These are phyloP conservation scores for Linnaemya vulpina DNA, from an alignment of 2,888 invertebrate species.

Conservation along the genomic window DNA sequence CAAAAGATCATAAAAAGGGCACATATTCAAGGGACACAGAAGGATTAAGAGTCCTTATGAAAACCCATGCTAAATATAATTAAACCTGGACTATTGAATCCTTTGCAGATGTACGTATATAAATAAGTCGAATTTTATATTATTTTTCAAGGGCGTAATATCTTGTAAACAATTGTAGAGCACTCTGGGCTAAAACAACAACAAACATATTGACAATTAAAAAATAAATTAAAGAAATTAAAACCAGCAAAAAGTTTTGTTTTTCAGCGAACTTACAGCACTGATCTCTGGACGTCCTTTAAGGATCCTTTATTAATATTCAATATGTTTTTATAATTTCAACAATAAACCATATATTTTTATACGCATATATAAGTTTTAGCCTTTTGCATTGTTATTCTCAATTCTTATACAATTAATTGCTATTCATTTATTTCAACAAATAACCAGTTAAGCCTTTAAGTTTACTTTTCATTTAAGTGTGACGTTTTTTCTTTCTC, in stretches of 20 bases:
- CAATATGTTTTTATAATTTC: constrained; percentile 59
- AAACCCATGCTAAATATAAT: no score
- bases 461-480: neutral
- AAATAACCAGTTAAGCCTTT: constrained; percentile 27
- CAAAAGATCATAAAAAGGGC: no score
- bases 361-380: constrained; percentile 23
- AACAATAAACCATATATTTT: constrained; percentile 61
- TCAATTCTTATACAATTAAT: constrained; percentile 2
- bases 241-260: neutral
- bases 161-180: no score
- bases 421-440: constrained; percentile 16
- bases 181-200: no score
- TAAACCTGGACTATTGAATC: no score
- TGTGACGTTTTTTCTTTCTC: neutral
- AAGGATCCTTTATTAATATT: constrained; percentile 43
- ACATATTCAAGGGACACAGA: no score
- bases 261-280: neutral
- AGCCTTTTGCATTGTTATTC: constrained; percentile 26
- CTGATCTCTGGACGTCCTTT: neutral
- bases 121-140: no score
- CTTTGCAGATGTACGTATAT: no score
- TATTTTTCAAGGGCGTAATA: no score
- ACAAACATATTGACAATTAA: neutral
- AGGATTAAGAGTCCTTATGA: no score
- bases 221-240: neutral